Conservation (phyloP, 2,888 invertebrate species). For the Synanthedon formicaeformis region DNA sequence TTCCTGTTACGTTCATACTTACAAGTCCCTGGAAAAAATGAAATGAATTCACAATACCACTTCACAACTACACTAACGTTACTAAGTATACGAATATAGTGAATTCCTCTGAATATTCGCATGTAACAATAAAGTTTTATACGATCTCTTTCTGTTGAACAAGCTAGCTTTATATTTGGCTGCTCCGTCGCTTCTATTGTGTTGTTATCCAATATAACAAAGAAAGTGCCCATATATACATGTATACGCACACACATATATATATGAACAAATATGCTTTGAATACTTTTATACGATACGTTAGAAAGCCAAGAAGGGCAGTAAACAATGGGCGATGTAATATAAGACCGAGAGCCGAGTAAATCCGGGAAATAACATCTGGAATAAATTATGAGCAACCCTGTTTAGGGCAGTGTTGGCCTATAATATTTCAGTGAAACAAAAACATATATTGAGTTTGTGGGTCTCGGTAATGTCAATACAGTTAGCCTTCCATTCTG, state of each 20-base stretch:
- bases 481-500: no score
- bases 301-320: neutral
- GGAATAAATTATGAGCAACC: slow-evolving; percentile 22
- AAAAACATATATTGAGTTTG: no score
- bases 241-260: neutral
- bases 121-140: neutral
- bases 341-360: slow-evolving; percentile 7
- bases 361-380: slow-evolving; percentile 22
- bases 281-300: neutral
- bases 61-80: no score
- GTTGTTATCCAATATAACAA: neutral
- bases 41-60: no score
- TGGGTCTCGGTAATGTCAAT: no score
- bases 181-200: neutral
- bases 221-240: no score
- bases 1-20: no score
- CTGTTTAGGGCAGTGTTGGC: neutral
- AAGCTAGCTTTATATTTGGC: slow-evolving; percentile 1
- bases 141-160: slow-evolving; percentile 2
- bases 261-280: neutral
- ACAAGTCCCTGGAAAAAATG: no score
- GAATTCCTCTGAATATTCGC: neutral
- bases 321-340: slow-evolving; percentile 3
- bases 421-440: neutral
- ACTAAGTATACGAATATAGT: no score